Evolutionary conservation across 1,140 invertebrate species (phyloP).

Genomic region (Lepidurus apus): DNA sequence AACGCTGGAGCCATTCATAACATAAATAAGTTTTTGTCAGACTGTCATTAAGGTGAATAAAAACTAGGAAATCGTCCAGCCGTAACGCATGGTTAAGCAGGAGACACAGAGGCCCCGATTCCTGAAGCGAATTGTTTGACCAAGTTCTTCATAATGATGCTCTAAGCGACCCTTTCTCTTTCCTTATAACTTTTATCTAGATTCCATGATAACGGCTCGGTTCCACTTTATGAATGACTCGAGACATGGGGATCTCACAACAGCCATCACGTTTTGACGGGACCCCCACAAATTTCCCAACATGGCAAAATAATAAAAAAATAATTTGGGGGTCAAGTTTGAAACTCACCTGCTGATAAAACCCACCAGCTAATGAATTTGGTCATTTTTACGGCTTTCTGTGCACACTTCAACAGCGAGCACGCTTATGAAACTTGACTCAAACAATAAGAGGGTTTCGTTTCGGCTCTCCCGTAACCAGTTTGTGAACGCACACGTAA

Average conservation of each 20-base stretch:
- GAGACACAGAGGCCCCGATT: not conserved
- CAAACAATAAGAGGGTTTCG: no score
- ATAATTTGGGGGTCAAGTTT: no score
- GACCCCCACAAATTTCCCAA: no score
- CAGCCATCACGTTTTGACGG: no score
- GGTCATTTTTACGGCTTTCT: no score
- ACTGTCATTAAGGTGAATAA: not conserved
- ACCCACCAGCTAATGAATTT: no score
- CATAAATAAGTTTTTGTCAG: not conserved
- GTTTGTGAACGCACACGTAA: no score
- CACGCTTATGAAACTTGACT: no score
- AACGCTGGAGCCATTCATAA: not conserved
- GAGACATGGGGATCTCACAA: not conserved
- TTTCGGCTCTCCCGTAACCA: no score
- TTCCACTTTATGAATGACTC: not conserved
- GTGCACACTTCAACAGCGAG: no score
- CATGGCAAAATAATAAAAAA: no score
- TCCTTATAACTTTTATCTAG: not conserved
- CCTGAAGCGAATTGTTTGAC: not conserved
- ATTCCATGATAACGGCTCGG: not conserved
- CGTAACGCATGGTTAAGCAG: constrained; percentile 2
- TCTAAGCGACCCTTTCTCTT: constrained; percentile 10
- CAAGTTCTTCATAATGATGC: not conserved
- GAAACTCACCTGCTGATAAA: no score
- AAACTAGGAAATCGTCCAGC: not conserved